Base-by-base conservation (phyloP, 1,140 invertebrate genomes). In the Platyscapa corneri region DNA sequence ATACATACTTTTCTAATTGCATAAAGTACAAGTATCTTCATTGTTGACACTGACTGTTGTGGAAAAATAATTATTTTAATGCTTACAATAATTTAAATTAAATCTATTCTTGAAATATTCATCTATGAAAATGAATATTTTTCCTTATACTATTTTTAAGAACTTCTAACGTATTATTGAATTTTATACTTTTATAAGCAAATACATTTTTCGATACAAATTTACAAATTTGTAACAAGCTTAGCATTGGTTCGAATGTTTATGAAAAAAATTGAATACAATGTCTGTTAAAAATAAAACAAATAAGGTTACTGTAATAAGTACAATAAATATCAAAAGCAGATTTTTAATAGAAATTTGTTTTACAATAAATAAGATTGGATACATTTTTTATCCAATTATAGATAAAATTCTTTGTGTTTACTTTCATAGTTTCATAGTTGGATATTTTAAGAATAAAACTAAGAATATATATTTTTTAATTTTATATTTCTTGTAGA, bases 401-500 rank as follows among this genome's bases (percentile, higher is more conserved):
- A 70, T 37, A 20, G 2, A 70, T 37, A 37, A 34, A 6, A 60
- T 27, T 60, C 27, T 60, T 12, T 53, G 49, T 14, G 10, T 60
- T 60, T 60, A 60, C 23, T 60, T 60, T 60, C 20, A 27, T 60
- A 60, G 32, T 60, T 60, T 60, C 20, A 27, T 60, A 60, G 32
- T 1, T 81, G 6, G 53, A 67, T 67, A 34, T 32, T 67, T 30
- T 32, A 67, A 67, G 12, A 34, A 7, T 0, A 53, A 60, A 76
- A n/a, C 37, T 83, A 46, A 77, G 8, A 46, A 10, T 34, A 27
- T 77, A 49, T 83, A 34, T 32, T 49, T 76, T 65, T 42, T 27
- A 65, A 76, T 65, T 64, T 70, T 70, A 84, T 79, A 53, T 60
- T 53, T 79, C 27, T 74, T 34, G 39, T 85, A 80, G 65, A 77